These are phyloP conservation scores for Melanaphis sacchari DNA, from an alignment of 1,140 invertebrate species.

Conservation along the genomic window DNA sequence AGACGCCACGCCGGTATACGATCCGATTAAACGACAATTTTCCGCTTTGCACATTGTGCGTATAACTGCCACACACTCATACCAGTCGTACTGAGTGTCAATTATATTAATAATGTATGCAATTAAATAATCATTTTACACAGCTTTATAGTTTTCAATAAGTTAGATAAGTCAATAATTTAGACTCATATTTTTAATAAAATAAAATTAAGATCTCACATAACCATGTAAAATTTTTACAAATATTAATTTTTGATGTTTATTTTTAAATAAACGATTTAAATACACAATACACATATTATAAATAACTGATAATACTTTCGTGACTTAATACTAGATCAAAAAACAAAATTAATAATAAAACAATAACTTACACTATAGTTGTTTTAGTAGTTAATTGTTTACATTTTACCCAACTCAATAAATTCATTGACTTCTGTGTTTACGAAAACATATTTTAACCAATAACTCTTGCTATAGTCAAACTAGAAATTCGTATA, in stretches of 20 bases:
- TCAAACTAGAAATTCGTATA: background rate
- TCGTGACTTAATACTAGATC: background rate
- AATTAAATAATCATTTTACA: background rate
- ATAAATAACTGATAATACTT: background rate
- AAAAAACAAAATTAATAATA: background rate
- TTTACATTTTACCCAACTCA: background rate
- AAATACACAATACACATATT: background rate
- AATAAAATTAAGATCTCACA: background rate
- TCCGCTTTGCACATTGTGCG: background rate
- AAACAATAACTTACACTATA: background rate
- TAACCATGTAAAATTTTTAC: background rate
- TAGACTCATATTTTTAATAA: background rate
- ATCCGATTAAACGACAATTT: constrained; percentile 1
- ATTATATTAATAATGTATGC: background rate
- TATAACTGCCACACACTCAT: background rate
- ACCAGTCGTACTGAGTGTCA: background rate
- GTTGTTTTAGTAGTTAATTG: background rate
- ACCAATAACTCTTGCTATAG: background rate
- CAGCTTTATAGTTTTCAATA: background rate
- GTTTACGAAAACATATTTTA: background rate
- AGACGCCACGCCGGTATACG: background rate
- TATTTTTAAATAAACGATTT: background rate
- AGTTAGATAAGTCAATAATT: no score
- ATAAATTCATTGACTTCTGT: background rate
- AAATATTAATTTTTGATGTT: background rate